These are phyloP conservation scores for Sympetrum striolatum DNA, from an alignment of 2,888 invertebrate species.

Conservation along the genomic window DNA sequence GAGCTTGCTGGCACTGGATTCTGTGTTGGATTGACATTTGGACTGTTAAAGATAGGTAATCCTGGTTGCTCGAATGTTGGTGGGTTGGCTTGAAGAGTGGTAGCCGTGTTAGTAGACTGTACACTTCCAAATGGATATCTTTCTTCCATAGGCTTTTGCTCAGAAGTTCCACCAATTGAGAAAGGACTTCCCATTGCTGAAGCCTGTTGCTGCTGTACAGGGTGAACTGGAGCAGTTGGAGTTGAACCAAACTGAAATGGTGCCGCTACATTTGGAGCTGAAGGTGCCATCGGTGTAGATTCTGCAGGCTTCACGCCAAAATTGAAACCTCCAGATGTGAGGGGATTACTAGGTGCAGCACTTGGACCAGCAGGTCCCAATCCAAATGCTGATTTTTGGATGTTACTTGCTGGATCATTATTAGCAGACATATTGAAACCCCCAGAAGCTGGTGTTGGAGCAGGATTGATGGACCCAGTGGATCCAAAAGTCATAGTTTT, in stretches of 20 bases:
- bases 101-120: neutral
- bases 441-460: neutral
- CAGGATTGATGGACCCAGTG: neutral
- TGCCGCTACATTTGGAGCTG: slow-evolving; percentile 1
- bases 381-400: neutral
- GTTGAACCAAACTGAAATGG: slow-evolving; percentile 18
- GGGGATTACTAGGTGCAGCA: neutral
- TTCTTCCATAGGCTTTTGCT: slow-evolving; percentile 1
- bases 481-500: slow-evolving; percentile 12
- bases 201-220: neutral
- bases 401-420: neutral
- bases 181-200: neutral
- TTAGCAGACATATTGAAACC: slow-evolving; percentile 2
- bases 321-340: neutral
- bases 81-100: neutral
- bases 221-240: neutral
- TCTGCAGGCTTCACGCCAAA: neutral
- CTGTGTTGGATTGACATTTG: neutral
- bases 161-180: neutral
- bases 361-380: neutral
- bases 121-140: neutral
- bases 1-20: neutral
- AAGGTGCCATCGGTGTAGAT: neutral
- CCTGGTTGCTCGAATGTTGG: neutral
- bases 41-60: neutral